These are phyloP conservation scores for Jaculus jaculus DNA, from an alignment of 2,113 vertebrate genomes.

Conservation along the genomic window DNA sequence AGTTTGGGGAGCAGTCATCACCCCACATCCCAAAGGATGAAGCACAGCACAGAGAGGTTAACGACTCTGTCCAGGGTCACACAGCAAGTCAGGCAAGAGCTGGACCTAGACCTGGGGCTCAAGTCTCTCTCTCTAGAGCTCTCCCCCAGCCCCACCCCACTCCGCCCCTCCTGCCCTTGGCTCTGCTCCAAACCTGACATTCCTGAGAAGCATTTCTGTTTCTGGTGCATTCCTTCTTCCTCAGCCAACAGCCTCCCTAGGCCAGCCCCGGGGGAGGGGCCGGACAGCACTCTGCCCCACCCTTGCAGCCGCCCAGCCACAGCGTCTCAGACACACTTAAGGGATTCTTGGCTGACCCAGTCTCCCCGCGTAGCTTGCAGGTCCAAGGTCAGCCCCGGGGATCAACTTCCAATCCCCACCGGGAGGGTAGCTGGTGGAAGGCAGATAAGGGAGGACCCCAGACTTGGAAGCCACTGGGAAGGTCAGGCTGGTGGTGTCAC, in stretches of 20 bases:
- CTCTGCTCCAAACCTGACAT: conserved; percentile 18
- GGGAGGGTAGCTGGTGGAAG: neutral
- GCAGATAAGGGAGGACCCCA: neutral
- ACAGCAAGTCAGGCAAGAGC: conserved; percentile 15
- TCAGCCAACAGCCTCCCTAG: neutral
- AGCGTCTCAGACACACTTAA: conserved; percentile 44
- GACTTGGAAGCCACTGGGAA: neutral
- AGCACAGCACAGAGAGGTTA: conserved; percentile 35
- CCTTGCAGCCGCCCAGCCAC: neutral
- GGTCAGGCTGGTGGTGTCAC: neutral
- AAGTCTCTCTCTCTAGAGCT: neutral
- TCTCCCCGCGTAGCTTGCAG: neutral
- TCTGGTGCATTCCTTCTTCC: neutral
- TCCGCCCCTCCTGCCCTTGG: neutral
- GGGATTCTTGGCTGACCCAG: conserved; percentile 21
- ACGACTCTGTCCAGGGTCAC: conserved; percentile 26
- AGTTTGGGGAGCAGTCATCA: neutral
- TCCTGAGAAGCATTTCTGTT: conserved; percentile 23
- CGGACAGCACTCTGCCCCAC: neutral
- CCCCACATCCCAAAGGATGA: neutral
- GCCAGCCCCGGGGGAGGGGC: neutral
- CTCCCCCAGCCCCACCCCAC: too few relatives aligned
- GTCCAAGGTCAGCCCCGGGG: neutral
- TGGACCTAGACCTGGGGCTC: neutral
- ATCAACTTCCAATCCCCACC: conserved; percentile 2